phyloP scores from a whole-genome alignment of 2,888 invertebrate species.

The Macrosoma leucophasiata region DNA sequence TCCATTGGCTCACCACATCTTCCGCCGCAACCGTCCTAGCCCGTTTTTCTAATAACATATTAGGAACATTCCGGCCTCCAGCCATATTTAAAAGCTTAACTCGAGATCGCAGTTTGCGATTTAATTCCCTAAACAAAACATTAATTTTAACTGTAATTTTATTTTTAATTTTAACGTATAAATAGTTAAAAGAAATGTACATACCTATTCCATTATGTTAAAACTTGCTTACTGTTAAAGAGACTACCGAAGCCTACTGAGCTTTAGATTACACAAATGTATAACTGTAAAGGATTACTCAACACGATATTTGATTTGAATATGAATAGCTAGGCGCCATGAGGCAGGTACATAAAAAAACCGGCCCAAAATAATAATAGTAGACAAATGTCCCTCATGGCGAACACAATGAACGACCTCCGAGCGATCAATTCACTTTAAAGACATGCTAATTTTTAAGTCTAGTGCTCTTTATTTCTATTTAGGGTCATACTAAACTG shows the following conservation, averaged over 20 bases:
- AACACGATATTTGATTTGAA: constrained; percentile 68
- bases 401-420: constrained; percentile 63
- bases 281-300: constrained; percentile 68
- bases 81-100: too few relatives aligned
- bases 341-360: constrained; percentile 71
- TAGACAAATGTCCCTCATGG: constrained; percentile 67
- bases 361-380: constrained; percentile 66
- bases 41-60: too few relatives aligned
- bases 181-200: too few relatives aligned
- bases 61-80: too few relatives aligned
- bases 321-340: constrained; percentile 73
- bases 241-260: too few relatives aligned
- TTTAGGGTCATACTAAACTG: constrained; percentile 39
- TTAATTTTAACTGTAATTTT: too few relatives aligned
- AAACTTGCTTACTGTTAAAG: too few relatives aligned
- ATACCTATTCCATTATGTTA: constrained; percentile 14
- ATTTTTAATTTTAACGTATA: too few relatives aligned
- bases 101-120: too few relatives aligned
- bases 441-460: constrained; percentile 65
- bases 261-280: constrained; percentile 62
- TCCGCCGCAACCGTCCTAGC: too few relatives aligned
- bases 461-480: constrained; percentile 49
- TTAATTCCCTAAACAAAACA: too few relatives aligned
- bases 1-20: constrained; percentile 30
- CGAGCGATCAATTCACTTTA: constrained; percentile 59